phyloP scores from a whole-genome alignment of 2,113 vertebrate species.

The Cottus gobio region DNA sequence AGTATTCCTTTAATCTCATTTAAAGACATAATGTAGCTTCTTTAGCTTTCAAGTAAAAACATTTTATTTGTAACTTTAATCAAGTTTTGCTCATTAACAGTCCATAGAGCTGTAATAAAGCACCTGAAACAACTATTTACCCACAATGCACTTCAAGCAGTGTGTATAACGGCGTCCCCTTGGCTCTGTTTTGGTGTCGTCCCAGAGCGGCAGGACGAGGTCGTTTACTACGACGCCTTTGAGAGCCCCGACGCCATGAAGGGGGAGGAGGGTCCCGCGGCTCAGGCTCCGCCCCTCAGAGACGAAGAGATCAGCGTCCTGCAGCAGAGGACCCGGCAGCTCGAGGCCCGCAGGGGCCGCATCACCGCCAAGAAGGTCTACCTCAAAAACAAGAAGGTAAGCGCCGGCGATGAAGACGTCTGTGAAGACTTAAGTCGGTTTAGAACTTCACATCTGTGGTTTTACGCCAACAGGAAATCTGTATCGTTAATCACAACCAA shows the following conservation, averaged over 20 bases:
- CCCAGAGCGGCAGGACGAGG: conserved; percentile 90
- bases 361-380: conserved; percentile 99
- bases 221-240: conserved; percentile 96
- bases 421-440: background rate
- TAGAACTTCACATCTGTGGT: background rate
- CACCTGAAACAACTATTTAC: no score
- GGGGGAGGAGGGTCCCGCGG: conserved; percentile 84
- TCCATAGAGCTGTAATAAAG: no score
- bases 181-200: background rate
- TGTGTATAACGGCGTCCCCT: background rate
- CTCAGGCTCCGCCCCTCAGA: conserved; percentile 84
- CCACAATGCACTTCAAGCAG: background rate
- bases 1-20: no score
- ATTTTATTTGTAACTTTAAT: no score
- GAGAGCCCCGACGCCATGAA: conserved; percentile 98
- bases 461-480: conserved; percentile 89
- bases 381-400: conserved; percentile 99
- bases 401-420: background rate
- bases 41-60: no score
- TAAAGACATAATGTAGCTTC: no score
- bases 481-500: conserved; percentile 93
- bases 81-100: no score
- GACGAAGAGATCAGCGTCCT: conserved; percentile 88
- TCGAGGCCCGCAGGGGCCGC: conserved; percentile 94
- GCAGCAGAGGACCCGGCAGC: conserved; percentile 92